Evolutionary conservation across 2,888 invertebrate genomes (phyloP).

Genomic region (Scelioninae gen. 1): DNA sequence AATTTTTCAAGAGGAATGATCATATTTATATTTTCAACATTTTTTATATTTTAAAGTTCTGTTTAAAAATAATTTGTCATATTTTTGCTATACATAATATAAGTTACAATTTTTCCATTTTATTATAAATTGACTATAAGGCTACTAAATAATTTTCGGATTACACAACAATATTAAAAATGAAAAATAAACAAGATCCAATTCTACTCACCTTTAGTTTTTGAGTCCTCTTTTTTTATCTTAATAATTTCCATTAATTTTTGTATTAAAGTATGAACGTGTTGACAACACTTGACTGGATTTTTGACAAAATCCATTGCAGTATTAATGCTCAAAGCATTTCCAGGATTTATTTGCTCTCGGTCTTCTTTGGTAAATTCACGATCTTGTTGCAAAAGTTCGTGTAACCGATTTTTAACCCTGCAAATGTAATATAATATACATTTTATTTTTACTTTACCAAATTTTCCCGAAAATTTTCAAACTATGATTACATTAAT

Average conservation of each 20-base stretch:
- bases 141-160: no score
- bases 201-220: slow-evolving; percentile 89
- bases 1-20: no score
- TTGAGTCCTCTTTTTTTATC: slow-evolving; percentile 93
- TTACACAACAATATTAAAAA: no score
- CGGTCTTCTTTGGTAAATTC: slow-evolving; percentile 94
- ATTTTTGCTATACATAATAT: no score
- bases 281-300: slow-evolving; percentile 96
- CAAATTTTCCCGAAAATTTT: no score
- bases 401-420: slow-evolving; percentile 97
- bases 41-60: no score
- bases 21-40: no score
- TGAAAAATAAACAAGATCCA: no score
- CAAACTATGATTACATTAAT: slow-evolving; percentile 19
- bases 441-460: no score
- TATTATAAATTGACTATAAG: no score
- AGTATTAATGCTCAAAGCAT: slow-evolving; percentile 94
- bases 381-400: slow-evolving; percentile 94
- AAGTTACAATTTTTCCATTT: no score
- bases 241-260: slow-evolving; percentile 93
- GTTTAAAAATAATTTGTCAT: no score
- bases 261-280: slow-evolving; percentile 94
- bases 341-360: slow-evolving; percentile 95
- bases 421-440: slow-evolving; percentile 84
- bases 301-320: slow-evolving; percentile 98